Evolutionary conservation across 2,797 vertebrate genomes (phyloP).

Genomic region (Pangasius djambal): DNA sequence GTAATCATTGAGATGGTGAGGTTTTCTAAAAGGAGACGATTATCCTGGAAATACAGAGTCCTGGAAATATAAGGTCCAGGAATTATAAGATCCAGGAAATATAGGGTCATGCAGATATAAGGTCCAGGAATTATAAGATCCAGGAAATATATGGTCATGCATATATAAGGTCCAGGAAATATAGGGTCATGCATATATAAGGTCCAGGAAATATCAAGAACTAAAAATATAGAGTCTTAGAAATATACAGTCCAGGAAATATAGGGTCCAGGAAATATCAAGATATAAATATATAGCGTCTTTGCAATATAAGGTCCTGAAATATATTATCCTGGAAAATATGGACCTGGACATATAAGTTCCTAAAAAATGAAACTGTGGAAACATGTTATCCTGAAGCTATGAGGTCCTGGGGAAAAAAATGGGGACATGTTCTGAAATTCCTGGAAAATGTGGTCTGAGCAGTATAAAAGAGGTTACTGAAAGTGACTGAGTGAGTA

Average conservation of each 20-base stretch:
- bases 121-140: not conserved
- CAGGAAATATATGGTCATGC: not conserved
- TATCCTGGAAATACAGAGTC: not conserved
- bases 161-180: not conserved
- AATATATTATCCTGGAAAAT: too few relatives aligned
- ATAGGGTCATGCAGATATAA: not conserved
- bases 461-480: not conserved
- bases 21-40: not conserved
- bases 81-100: not conserved
- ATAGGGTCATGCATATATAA: not conserved
- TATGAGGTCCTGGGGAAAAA: not conserved
- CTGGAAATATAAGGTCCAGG: not conserved
- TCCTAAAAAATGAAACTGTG: too few relatives aligned
- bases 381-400: too few relatives aligned
- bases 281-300: not conserved
- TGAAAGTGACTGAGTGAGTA: not conserved
- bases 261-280: not conserved
- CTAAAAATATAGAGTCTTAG: not conserved
- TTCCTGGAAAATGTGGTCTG: not conserved
- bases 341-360: too few relatives aligned
- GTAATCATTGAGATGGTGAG: not conserved
- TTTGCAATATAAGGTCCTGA: not conserved
- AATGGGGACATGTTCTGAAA: not conserved
- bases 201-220: constrained; percentile 30
- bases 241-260: not conserved